Evolutionary conservation across 2,888 invertebrate species (phyloP).

Genomic region (Calliphora vomitoria): DNA sequence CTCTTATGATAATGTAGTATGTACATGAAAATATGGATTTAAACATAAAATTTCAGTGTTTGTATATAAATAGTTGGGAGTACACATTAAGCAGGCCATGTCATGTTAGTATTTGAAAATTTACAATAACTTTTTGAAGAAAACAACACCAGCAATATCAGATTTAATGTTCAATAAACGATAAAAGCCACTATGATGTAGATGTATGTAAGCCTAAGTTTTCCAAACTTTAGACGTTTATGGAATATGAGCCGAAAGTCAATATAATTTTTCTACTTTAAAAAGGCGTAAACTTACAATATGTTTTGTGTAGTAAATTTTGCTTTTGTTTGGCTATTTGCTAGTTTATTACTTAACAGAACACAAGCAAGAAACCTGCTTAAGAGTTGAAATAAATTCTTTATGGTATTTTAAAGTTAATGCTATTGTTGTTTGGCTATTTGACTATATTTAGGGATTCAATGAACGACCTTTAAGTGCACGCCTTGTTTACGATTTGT

Average conservation of each 20-base stretch:
- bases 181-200: constrained; percentile 44
- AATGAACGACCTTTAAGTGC: constrained; percentile 71
- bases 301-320: constrained; percentile 47
- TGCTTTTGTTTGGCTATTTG: not conserved
- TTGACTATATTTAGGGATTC: constrained; percentile 61
- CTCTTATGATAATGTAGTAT: constrained; percentile 32
- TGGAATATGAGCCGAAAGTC: constrained; percentile 50
- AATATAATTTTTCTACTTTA: constrained; percentile 1
- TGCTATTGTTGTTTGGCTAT: constrained; percentile 34
- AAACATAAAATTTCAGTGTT: constrained; percentile 48
- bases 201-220: not conserved
- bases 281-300: constrained; percentile 70
- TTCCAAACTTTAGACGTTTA: constrained; percentile 15
- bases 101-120: constrained; percentile 10
- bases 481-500: constrained; percentile 67
- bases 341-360: constrained; percentile 12
- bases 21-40: constrained; percentile 44
- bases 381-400: constrained; percentile 42
- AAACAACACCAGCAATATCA: constrained; percentile 41
- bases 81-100: not conserved
- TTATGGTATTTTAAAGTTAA: constrained; percentile 25
- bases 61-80: constrained; percentile 16
- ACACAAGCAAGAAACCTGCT: constrained; percentile 42
- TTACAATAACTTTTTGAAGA: not conserved
- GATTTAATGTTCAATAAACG: constrained; percentile 67